Evolutionary conservation across 2,113 vertebrate species (phyloP).

Genomic region (Todiramphus chloris): DNA sequence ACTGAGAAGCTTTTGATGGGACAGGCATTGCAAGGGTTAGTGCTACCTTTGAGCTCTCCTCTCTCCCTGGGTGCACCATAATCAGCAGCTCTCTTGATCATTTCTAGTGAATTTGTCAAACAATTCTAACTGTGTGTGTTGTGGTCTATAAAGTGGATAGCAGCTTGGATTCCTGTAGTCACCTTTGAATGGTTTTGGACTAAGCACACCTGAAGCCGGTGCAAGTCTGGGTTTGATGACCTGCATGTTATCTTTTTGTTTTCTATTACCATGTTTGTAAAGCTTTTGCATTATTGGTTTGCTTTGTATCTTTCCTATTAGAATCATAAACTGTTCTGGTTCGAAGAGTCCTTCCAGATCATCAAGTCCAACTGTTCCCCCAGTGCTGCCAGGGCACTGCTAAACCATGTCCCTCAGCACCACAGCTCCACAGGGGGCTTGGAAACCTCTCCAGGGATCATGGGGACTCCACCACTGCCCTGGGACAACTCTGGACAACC

Average conservation of each 20-base stretch:
- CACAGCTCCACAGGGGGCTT: neutral
- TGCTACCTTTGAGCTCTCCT: neutral
- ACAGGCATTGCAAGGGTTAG: neutral
- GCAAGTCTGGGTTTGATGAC: neutral
- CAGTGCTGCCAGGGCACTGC: neutral
- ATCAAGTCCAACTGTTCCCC: fast-evolving
- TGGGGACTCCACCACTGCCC: neutral
- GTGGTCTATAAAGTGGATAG: neutral
- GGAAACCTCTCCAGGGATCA: neutral
- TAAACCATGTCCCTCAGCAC: neutral
- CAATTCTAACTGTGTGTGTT: neutral
- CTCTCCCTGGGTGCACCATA: fast-evolving
- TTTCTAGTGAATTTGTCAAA: neutral
- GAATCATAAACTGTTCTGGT: neutral
- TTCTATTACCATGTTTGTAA: fast-evolving
- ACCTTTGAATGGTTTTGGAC: neutral
- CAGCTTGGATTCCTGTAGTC: fast-evolving
- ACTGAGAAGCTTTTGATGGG: neutral
- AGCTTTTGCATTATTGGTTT: neutral
- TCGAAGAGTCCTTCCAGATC: neutral
- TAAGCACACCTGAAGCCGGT: neutral
- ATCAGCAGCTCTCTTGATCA: neutral
- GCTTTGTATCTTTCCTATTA: neutral
- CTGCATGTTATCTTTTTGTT: neutral
- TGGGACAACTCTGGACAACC: too few relatives aligned